Evolutionary conservation across 2,797 vertebrate genomes (phyloP).

Genomic region (Syncerus caffer): DNA sequence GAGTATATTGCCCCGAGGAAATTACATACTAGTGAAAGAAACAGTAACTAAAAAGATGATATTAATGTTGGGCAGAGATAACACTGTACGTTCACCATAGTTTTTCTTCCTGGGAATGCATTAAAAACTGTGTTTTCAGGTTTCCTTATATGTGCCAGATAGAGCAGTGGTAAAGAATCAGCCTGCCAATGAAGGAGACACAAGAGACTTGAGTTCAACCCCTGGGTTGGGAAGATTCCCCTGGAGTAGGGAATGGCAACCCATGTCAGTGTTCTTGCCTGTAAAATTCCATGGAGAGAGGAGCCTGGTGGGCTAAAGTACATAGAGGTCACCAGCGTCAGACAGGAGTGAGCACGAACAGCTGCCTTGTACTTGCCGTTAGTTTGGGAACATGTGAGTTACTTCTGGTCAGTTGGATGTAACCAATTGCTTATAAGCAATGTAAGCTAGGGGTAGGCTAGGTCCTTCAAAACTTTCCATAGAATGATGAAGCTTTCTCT

Average conservation of each 20-base stretch:
- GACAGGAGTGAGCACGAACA: background rate
- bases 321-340: background rate
- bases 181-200: background rate
- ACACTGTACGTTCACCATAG: background rate
- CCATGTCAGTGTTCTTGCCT: background rate
- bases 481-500: background rate
- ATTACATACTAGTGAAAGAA: background rate
- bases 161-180: background rate
- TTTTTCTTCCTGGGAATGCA: background rate
- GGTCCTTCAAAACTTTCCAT: background rate
- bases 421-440: background rate
- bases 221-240: background rate
- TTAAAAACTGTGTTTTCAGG: background rate
- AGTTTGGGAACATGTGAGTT: background rate
- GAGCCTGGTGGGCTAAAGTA: background rate
- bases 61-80: background rate
- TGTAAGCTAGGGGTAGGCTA: background rate
- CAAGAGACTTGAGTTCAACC: background rate
- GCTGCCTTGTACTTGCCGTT: background rate
- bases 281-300: background rate
- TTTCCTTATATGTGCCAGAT: background rate
- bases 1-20: background rate
- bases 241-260: background rate
- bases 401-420: background rate
- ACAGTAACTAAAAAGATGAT: background rate